phyloP scores from a whole-genome alignment of 1,140 invertebrate genomes.

The Apis dorsata region DNA sequence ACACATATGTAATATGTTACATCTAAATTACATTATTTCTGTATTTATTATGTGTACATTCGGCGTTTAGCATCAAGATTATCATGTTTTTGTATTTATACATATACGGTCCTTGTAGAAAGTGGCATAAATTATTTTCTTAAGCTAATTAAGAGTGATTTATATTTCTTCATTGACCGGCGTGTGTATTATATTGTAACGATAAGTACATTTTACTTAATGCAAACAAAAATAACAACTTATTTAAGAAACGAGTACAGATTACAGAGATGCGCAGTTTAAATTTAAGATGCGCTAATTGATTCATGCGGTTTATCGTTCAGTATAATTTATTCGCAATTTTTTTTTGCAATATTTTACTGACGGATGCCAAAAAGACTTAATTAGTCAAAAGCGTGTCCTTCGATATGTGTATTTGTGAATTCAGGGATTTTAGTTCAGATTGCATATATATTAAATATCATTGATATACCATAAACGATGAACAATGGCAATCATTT shows the following conservation, averaged over 20 bases:
- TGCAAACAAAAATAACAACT: conserved; percentile 23
- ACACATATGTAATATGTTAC: conserved; percentile 68
- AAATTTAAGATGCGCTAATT: conserved; percentile 42
- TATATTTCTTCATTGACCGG: conserved; percentile 51
- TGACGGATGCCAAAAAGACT: conserved; percentile 28
- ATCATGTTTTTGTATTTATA: conserved; percentile 65
- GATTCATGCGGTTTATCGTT: conserved; percentile 26
- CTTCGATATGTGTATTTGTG: conserved; percentile 15
- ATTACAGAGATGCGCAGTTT: conserved; percentile 48
- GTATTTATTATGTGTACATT: conserved; percentile 78
- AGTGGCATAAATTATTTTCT: conserved; percentile 60
- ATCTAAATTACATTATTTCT: conserved; percentile 73
- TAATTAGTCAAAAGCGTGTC: conserved; percentile 3
- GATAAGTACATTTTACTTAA: conserved; percentile 64
- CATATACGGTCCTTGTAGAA: conserved; percentile 51
- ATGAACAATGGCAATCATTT: conserved; percentile 62
- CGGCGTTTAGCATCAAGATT: conserved; percentile 63
- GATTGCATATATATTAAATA: conserved; percentile 14
- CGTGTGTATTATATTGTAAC: conserved; percentile 48
- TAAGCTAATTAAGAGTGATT: conserved; percentile 60
- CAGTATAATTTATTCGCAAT: conserved; percentile 62
- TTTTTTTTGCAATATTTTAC: conserved; percentile 49
- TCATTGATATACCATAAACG: not conserved
- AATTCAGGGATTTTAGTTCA: conserved; percentile 30
- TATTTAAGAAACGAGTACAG: conserved; percentile 62